These are phyloP conservation scores for Sebastes itinus DNA, from an alignment of 2,797 vertebrate genomes.

Conservation along the genomic window DNA sequence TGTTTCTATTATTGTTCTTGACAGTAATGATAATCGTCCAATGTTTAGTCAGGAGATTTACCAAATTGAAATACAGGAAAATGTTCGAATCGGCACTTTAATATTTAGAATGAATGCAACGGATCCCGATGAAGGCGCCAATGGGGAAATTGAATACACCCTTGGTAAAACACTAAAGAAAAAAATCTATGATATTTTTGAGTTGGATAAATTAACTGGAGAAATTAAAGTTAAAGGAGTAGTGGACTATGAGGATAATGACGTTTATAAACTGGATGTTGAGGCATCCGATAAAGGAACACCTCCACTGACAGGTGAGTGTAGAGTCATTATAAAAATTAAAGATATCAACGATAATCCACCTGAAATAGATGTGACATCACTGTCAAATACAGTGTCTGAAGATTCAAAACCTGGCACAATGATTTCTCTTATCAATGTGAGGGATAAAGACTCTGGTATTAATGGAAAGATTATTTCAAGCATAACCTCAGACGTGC, in stretches of 20 bases:
- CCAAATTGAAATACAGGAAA: slow-evolving; percentile 59
- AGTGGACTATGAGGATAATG: slow-evolving; percentile 70
- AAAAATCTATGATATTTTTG: slow-evolving; percentile 50
- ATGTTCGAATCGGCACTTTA: slow-evolving; percentile 5
- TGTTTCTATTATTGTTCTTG: slow-evolving; percentile 62
- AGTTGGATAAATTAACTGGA: slow-evolving; percentile 65
- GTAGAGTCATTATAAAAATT: slow-evolving; percentile 70
- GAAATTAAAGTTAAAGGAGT: slow-evolving; percentile 65
- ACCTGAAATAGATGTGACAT: slow-evolving; percentile 75
- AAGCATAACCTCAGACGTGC: too few relatives aligned
- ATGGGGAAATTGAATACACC: slow-evolving; percentile 63
- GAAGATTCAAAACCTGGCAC: slow-evolving; percentile 79
- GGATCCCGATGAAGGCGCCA: slow-evolving; percentile 66
- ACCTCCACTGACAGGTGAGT: slow-evolving; percentile 59
- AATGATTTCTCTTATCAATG: slow-evolving; percentile 75
- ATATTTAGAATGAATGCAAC: slow-evolving; percentile 60
- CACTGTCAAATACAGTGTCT: slow-evolving; percentile 62
- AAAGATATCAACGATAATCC: slow-evolving; percentile 75
- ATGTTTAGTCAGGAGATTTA: slow-evolving; percentile 61
- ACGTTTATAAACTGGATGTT: neutral
- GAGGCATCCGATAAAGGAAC: slow-evolving; percentile 72
- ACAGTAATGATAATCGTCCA: slow-evolving; percentile 64
- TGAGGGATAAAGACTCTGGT: slow-evolving; percentile 82
- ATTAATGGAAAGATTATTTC: slow-evolving; percentile 57
- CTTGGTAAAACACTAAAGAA: slow-evolving; percentile 45